A percentile compares a stretch with the other conserved stretches of the same genome.
Conservation (phyloP, 2,797 vertebrate species). For the Neosilurus hyrtlii region DNA sequence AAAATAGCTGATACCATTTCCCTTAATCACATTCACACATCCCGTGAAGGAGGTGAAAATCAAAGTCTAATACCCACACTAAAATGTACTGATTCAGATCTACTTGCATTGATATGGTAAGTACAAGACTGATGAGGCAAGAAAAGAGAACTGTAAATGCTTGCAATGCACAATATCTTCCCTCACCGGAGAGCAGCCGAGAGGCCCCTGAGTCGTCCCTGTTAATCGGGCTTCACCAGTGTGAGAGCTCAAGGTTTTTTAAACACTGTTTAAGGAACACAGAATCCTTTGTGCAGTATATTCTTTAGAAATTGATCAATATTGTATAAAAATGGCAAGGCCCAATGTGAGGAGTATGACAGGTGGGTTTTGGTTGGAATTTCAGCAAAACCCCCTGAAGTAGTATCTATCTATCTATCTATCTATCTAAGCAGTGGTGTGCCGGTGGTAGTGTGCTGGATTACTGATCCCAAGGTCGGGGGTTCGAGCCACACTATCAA, state of each 20-base stretch:
- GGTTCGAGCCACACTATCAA: too few relatives aligned
- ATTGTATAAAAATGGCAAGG: conserved; percentile 73
- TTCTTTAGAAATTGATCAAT: conserved; percentile 78
- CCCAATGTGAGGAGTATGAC: conserved; percentile 61
- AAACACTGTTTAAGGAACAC: conserved; percentile 75
- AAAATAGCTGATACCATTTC: not conserved
- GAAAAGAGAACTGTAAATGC: conserved; percentile 58
- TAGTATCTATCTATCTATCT: too few relatives aligned
- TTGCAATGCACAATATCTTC: conserved; percentile 73
- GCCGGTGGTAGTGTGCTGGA: too few relatives aligned
- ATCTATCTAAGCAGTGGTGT: too few relatives aligned
- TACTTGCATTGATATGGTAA: conserved; percentile 22
- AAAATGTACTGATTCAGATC: conserved; percentile 31
- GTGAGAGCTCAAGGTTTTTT: conserved; percentile 72
- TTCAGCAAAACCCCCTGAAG: too few relatives aligned
- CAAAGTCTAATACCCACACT: conserved; percentile 27
- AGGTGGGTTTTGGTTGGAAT: conserved; percentile 18
- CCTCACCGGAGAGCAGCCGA: conserved; percentile 68
- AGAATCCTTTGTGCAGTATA: conserved; percentile 65
- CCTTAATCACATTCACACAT: not conserved
- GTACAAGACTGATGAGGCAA: conserved; percentile 32
- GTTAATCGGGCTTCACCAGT: conserved; percentile 69
- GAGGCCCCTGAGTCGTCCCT: conserved; percentile 69
- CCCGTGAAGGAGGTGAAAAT: not conserved
- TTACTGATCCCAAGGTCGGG: too few relatives aligned